These are phyloP conservation scores for Phocides pigmalion DNA, from an alignment of 1,140 invertebrate species.

Conservation along the genomic window DNA sequence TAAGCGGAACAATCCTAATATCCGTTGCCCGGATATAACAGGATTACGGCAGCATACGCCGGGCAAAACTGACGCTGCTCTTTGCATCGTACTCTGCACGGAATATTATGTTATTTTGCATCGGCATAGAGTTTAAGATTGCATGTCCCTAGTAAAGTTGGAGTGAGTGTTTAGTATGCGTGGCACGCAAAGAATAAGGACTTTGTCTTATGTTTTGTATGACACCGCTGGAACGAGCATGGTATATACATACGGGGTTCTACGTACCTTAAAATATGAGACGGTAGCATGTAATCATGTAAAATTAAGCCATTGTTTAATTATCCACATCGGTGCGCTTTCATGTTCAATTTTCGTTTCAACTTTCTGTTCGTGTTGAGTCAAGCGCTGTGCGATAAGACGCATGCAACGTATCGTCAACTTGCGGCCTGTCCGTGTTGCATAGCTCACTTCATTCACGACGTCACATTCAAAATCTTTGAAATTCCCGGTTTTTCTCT, in stretches of 20 bases:
- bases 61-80: conserved; percentile 31
- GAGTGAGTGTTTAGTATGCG: conserved; percentile 28
- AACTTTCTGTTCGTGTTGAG: too few relatives aligned
- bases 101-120: background rate
- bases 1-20: conserved; percentile 35
- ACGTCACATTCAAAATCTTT: too few relatives aligned
- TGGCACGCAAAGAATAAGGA: conserved; percentile 25
- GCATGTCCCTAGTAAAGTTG: background rate
- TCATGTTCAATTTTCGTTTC: too few relatives aligned
- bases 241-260: conserved; percentile 2
- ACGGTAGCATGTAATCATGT: too few relatives aligned
- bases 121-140: background rate
- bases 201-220: conserved; percentile 23
- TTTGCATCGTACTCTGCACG: conserved; percentile 15
- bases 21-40: conserved; percentile 37
- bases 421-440: too few relatives aligned
- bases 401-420: too few relatives aligned
- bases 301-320: too few relatives aligned
- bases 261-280: background rate
- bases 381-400: too few relatives aligned
- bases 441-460: too few relatives aligned
- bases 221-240: conserved; percentile 7
- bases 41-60: conserved; percentile 38
- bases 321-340: too few relatives aligned
- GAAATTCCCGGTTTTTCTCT: too few relatives aligned